phyloP scores from a whole-genome alignment of 2,113 vertebrate genomes.

The Porphyrio hochstetteri region DNA sequence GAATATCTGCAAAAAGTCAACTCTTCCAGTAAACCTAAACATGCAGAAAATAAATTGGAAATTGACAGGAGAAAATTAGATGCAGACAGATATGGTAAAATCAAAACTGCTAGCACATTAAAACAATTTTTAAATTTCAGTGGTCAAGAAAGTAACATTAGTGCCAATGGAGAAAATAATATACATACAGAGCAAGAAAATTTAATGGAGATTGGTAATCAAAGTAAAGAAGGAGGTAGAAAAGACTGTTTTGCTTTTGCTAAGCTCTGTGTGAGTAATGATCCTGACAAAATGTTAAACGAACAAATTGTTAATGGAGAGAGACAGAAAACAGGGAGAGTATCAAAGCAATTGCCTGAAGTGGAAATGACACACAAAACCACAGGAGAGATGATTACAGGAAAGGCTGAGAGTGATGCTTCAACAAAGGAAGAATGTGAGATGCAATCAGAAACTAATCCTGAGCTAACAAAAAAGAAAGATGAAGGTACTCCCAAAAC shows the following conservation, averaged over 20 bases:
- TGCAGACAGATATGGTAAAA: background rate
- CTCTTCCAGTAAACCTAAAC: background rate
- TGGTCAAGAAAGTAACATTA: background rate
- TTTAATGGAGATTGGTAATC: background rate
- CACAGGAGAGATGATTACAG: background rate
- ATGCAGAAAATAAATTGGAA: background rate
- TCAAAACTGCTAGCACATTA: background rate
- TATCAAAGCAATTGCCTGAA: background rate
- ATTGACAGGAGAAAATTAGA: background rate
- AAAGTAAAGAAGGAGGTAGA: background rate
- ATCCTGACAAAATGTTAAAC: background rate
- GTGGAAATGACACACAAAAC: background rate
- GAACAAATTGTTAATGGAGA: background rate
- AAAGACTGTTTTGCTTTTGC: background rate
- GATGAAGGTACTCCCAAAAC: background rate
- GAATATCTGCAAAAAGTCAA: constrained; percentile 1
- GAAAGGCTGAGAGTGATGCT: background rate
- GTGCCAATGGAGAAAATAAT: background rate
- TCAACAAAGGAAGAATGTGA: background rate
- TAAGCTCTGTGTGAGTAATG: background rate
- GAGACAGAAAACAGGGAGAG: background rate
- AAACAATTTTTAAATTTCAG: background rate
- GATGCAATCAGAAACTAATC: background rate
- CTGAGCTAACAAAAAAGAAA: background rate
- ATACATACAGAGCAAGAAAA: background rate